Percentiles rank a stretch among this genome's conserved stretches.
Evolutionary conservation across 1,140 invertebrate genomes (phyloP).

Genomic region (Tetragonula clypearis): DNA sequence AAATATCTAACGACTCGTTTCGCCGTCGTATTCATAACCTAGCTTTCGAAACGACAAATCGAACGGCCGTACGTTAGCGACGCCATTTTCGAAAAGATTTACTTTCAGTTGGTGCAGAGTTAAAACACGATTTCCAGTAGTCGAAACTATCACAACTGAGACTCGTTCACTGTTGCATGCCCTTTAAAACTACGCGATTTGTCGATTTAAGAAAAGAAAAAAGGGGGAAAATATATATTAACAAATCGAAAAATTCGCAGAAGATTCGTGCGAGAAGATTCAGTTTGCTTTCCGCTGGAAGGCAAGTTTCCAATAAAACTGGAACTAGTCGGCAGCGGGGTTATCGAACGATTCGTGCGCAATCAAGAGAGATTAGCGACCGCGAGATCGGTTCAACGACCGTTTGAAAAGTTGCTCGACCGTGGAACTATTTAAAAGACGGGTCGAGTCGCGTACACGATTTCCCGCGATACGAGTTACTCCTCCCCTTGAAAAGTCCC

Average conservation of each 20-base stretch:
- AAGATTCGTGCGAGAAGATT: too few relatives aligned
- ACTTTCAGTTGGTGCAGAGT: too few relatives aligned
- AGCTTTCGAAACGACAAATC: not conserved
- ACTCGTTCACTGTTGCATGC: too few relatives aligned
- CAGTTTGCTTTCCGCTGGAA: too few relatives aligned
- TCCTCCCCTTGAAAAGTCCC: not conserved
- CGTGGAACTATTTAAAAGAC: conserved; percentile 23
- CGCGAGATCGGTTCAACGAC: not conserved
- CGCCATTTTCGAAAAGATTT: not conserved
- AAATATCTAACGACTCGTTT: not conserved
- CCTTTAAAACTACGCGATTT: too few relatives aligned
- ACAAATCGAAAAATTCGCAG: too few relatives aligned
- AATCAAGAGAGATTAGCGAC: conserved; percentile 28
- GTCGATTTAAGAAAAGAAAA: too few relatives aligned
- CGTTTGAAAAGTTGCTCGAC: conserved; percentile 1
- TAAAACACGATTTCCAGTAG: not conserved
- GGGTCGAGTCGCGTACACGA: not conserved
- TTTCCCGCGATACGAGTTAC: not conserved
- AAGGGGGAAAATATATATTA: too few relatives aligned
- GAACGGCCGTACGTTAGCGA: not conserved
- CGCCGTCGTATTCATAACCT: not conserved
- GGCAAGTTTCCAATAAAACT: too few relatives aligned
- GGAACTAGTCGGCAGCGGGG: too few relatives aligned
- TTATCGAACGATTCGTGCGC: conserved; percentile 8
- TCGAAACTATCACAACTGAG: too few relatives aligned